A percentile compares a stretch with the other conserved stretches of the same genome.
Conservation (phyloP, 2,797 vertebrate species). For the Rhabdophis nuchalis region DNA sequence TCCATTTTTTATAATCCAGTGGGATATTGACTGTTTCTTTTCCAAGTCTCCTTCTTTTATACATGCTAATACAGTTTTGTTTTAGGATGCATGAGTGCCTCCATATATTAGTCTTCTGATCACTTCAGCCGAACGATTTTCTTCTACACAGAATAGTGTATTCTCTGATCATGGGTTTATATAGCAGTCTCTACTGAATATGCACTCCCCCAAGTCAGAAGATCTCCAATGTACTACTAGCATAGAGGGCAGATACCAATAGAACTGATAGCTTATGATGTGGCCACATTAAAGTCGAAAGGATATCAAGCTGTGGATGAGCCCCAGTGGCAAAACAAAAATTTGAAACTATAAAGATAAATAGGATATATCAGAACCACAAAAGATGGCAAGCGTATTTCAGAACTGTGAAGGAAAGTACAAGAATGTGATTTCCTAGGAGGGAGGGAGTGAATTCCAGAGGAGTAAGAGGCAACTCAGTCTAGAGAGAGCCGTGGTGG, state of each 20-base stretch:
- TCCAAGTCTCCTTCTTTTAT: conserved; percentile 29
- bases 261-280: not conserved
- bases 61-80: conserved; percentile 12
- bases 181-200: not conserved
- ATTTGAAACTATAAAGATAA: not conserved
- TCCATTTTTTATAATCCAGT: conserved; percentile 3
- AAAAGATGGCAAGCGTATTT: not conserved
- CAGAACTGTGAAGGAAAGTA: not conserved
- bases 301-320: not conserved
- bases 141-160: conserved; percentile 18
- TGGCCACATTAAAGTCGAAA: not conserved
- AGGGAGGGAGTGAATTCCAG: not conserved
- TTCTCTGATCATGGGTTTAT: not conserved
- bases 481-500: not conserved
- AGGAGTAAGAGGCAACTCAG: not conserved
- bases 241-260: not conserved
- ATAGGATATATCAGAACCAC: not conserved
- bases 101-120: not conserved
- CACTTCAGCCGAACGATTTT: conserved; percentile 14
- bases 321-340: not conserved
- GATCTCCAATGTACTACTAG: not conserved
- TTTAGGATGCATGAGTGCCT: conserved; percentile 10
- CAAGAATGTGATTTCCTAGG: not conserved
- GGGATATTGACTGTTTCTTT: not conserved
- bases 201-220: not conserved